A percentile compares a stretch with the other conserved stretches of the same genome.
Conservation (phyloP, 2,113 vertebrate genomes). For the Passer montanus region DNA sequence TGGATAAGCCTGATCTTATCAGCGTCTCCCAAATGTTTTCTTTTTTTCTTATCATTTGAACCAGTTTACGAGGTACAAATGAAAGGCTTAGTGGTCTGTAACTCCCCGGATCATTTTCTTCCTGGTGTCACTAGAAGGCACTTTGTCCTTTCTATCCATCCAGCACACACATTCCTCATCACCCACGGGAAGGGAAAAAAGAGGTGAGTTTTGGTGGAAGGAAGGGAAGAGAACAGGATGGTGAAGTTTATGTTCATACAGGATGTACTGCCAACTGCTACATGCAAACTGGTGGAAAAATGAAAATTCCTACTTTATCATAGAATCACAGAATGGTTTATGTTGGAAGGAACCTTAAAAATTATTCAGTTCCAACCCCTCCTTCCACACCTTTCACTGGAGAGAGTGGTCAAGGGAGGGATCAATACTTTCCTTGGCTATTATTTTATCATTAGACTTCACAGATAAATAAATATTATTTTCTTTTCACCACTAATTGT, state of each 20-base stretch:
- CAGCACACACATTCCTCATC: neutral
- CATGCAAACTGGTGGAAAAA: neutral
- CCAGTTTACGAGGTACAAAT: slow-evolving; percentile 50
- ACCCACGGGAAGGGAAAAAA: neutral
- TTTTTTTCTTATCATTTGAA: slow-evolving; percentile 36
- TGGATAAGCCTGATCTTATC: slow-evolving; percentile 64
- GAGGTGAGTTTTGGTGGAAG: neutral
- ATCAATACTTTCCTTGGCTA: neutral
- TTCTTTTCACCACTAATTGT: neutral
- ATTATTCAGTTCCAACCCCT: neutral
- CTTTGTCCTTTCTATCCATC: neutral
- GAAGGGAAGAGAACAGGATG: neutral
- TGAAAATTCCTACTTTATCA: neutral
- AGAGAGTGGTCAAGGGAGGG: neutral
- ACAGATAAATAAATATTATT: neutral
- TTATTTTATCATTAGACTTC: neutral
- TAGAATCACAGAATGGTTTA: neutral
- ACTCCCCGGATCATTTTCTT: slow-evolving; percentile 16
- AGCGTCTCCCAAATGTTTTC: slow-evolving; percentile 24
- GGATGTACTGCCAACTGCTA: neutral
- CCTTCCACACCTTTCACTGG: neutral
- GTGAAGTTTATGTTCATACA: neutral
- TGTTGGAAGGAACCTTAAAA: neutral
- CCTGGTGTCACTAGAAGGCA: neutral
- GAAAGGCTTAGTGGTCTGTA: slow-evolving; percentile 21